Evolutionary conservation across 2,888 invertebrate species (phyloP), one percentile per base, ranked within the genome.

Genomic region (Orchestes rusci): DNA sequence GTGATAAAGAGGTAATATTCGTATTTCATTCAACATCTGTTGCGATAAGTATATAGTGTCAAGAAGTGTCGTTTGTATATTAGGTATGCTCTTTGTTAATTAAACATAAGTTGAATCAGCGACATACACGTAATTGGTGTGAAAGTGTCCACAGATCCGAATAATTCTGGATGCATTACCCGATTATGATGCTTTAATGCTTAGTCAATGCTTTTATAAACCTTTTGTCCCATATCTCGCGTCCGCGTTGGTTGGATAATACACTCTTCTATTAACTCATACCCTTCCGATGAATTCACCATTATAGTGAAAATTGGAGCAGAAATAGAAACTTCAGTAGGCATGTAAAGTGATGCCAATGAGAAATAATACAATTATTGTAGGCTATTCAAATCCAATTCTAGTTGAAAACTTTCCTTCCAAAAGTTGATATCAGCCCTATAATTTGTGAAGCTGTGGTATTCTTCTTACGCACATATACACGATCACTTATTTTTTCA

Each of bases 41-140:
- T n/a, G n/a, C n/a, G n/a, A n/a, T n/a, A n/a, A n/a, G n/a, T n/a
- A n/a, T n/a, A n/a, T n/a, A n/a, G n/a, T n/a, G n/a, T n/a, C n/a
- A n/a, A n/a, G n/a, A n/a, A n/a, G n/a, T n/a, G n/a, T n/a, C n/a
- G n/a, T n/a, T n/a, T n/a, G n/a, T n/a, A n/a, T n/a, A n/a, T n/a
- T n/a, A n/a, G 37, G 43, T 48, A 47, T 44, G 44, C 50, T 44
- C 39, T 50, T 47, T 41, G 33, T 44, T 33, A 46, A 43, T 46
- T 39, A 46, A 36, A 46, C 43, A 46, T 47, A 44, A 44, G 41
- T 50, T 48, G 45, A 45, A 48, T 48, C 39, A 43, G 43, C 45
- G 42, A 43, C 49, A 47, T 44, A 50, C 44, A 51, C 45, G 34
- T 51, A 51, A 51, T 51, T 51, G 49, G 51, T 46, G 46, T 51